Base-by-base conservation (phyloP, 64 coral and sea anemone genomes). In the Pachyseris speciosa region DNA sequence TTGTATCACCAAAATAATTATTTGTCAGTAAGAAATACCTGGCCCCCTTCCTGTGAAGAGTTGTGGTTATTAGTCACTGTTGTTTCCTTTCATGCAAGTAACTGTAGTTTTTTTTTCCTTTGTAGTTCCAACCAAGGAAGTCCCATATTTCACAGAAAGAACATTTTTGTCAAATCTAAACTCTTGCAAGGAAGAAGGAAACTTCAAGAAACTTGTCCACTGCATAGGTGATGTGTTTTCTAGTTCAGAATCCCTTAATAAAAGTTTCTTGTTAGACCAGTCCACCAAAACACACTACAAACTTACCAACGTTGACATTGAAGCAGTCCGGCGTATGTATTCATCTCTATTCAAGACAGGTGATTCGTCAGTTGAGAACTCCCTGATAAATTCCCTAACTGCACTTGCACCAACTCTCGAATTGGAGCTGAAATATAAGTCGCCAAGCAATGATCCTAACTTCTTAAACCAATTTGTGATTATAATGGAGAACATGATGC, bases 401-500 rank as follows among this genome's bases (percentile, higher is more conserved):
- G 84, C 86, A 10, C 69, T 99, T 65, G 74, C 97, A 2, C 75
- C 90, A 43, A 74, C 38, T 28, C 41, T 99, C 29, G 97, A 99
- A 95, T 67, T 99, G 67, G 90, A 95, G 5, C 49, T 99, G 29
- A 89, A 22, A 19, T 78, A 53, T 33, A 86, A 89, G n/a, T 20
- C 40, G 59, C 41, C 64, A 30, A 70, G 52, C 47, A 66, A 86
- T 52, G 84, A 99, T 25, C 86, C 94, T 17, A 81, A 72, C 20
- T 99, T 75, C 69, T 72, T 95, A 47, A 95, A 93, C 53, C 97
- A 95, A 83, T 95, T 99, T 88, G 61, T 99, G 29, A 70, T 99
- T 26, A 89, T 95, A 4, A 93, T 99, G 85, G 97, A 95, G 47
- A 99, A 99, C 80, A 90, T 86, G 43, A 92, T 95, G 90, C 61